Evolutionary conservation across 2,113 vertebrate species (phyloP).

Genomic region (Rhynchopsitta pachyrhyncha): DNA sequence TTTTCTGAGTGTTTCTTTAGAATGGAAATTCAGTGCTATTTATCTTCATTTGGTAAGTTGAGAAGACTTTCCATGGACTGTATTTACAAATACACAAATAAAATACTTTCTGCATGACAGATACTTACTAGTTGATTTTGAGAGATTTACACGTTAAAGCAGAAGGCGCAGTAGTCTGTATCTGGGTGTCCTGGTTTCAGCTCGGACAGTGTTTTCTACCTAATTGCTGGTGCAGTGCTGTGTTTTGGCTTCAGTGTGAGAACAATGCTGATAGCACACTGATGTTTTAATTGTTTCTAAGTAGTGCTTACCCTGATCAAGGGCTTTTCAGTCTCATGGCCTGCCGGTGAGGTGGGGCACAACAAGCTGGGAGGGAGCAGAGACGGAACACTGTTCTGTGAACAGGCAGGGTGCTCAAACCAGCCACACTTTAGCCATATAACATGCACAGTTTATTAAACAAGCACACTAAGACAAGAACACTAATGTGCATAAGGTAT

Average conservation of each 20-base stretch:
- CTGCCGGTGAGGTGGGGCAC: background rate
- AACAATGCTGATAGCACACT: background rate
- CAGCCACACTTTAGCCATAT: background rate
- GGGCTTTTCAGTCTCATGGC: background rate
- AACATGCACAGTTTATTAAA: background rate
- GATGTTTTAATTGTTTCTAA: background rate
- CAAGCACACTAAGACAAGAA: background rate
- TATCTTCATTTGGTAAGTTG: background rate
- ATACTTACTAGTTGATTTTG: background rate
- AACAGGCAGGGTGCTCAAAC: background rate
- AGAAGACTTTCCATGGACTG: background rate
- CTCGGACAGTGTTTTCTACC: background rate
- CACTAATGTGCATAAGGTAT: background rate
- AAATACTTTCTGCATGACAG: background rate
- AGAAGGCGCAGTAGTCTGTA: background rate
- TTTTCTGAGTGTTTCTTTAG: background rate
- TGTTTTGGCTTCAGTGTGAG: background rate
- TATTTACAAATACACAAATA: background rate
- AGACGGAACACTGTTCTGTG: too few relatives aligned
- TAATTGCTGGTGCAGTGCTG: background rate
- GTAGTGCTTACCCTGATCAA: background rate
- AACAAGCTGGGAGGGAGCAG: background rate
- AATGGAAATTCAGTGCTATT: background rate
- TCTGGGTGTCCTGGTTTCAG: background rate
- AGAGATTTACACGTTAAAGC: background rate